Evolutionary conservation across 1,140 invertebrate species (phyloP).

Genomic region (Cyphomyrmex costatus): DNA sequence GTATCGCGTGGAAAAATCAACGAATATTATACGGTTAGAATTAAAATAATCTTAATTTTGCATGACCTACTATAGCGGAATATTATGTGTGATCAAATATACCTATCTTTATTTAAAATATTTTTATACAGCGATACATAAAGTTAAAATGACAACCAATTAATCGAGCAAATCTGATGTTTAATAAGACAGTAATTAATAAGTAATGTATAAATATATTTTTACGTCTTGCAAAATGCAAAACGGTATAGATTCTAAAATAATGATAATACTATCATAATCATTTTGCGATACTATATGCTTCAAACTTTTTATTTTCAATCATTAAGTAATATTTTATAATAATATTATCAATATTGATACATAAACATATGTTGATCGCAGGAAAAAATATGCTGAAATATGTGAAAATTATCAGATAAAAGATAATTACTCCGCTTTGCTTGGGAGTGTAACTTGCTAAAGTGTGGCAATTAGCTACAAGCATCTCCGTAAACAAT

Average conservation of each 20-base stretch:
- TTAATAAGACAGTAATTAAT: too few species aligned
- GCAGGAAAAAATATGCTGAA: conserved; percentile 18
- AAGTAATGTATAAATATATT: too few species aligned
- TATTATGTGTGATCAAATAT: neutral
- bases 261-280: neutral
- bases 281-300: neutral
- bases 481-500: conserved; percentile 66
- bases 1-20: neutral
- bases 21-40: neutral
- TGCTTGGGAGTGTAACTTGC: conserved; percentile 41
- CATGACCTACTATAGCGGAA: neutral
- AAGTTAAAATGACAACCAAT: too few species aligned
- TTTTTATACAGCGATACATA: too few species aligned
- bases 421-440: conserved; percentile 41
- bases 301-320: neutral
- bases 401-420: conserved; percentile 35
- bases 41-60: neutral
- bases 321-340: neutral
- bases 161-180: too few species aligned
- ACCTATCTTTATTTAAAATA: neutral
- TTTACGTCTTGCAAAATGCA: neutral
- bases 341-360: neutral
- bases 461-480: conserved; percentile 47
- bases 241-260: neutral
- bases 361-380: neutral